Conservation (phyloP, 64 coral and sea anemone species). For the Porites lutea region DNA sequence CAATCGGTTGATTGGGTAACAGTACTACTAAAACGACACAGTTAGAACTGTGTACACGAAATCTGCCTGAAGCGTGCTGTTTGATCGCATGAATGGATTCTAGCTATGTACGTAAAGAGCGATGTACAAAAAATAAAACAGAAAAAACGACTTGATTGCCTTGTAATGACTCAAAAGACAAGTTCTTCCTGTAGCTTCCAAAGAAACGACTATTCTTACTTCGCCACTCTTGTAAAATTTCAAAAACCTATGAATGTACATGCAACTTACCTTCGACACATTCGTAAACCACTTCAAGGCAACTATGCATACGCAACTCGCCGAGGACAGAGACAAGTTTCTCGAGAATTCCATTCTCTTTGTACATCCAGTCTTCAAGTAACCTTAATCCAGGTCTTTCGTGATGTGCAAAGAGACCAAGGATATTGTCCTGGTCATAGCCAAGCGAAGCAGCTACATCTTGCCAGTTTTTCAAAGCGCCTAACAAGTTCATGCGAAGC, state of each 20-base stretch:
- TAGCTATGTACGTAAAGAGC: no score
- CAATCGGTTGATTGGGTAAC: no score
- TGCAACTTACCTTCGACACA: slow-evolving; percentile 1
- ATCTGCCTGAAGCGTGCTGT: no score
- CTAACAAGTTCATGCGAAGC: neutral
- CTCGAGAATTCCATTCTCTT: slow-evolving; percentile 14
- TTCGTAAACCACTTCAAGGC: slow-evolving; percentile 27
- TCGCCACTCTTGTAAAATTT: no score
- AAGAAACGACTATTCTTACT: no score
- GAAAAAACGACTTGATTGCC: no score
- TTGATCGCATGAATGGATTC: no score
- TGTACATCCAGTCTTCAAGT: slow-evolving; percentile 58
- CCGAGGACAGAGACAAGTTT: slow-evolving; percentile 33
- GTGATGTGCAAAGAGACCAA: slow-evolving; percentile 44
- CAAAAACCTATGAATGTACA: neutral
- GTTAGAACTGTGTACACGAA: no score
- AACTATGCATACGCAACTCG: neutral
- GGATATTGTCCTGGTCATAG: slow-evolving; percentile 7
- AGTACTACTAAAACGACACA: no score
- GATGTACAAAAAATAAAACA: no score
- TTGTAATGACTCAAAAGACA: no score
- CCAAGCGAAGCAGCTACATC: slow-evolving; percentile 42
- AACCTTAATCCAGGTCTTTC: neutral
- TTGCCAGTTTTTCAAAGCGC: slow-evolving; percentile 56
- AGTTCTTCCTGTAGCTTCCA: no score